Base-by-base conservation (phyloP, 2,888 invertebrate genomes). In the Apamea epomidion region DNA sequence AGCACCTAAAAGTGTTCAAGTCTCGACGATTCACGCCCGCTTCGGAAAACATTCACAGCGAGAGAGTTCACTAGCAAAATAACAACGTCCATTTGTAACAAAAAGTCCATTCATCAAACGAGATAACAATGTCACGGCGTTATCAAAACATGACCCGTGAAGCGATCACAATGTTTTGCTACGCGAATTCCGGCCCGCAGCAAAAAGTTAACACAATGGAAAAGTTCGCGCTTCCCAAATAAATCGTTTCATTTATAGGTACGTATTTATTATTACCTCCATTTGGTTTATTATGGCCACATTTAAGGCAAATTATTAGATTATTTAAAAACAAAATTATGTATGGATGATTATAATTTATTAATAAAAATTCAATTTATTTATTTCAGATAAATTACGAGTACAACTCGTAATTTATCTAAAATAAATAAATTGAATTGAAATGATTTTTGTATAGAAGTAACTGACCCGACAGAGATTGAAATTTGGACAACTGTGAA, bases 101-200 rank as follows among this genome's bases (percentile, higher is more conserved):
- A 95, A 96, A 96, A 96, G 95, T 94, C 95, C 95, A 96, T 96
- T 96, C 95, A 95, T 96, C 96, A 95, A 95, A 95, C 93, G 92
- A 96, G 96, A 96, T 96, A 96, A 96, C 95, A 95, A 94, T 95
- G 96, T 96, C 95, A 95, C 93, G 91, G 92, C 95, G 95, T 95
- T 96, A 96, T 96, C 96, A 96, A 96, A 96, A 96, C 95, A 95
- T 94, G 95, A 94, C 94, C 95, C 94, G 95, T 93, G 94, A 95
- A 95, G 94, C 94, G 95, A 96, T 96, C 96, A 93, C 93, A 94
- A 94, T 94, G 95, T 95, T 95, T 95, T 95, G 94, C 94, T 92
- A 91, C 92, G 92, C 92, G 92, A 93, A 93, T 93, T 93, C 92
- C 90, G 91, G 89, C 91, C 91, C 88, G 88, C 87, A 90, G 94